These are phyloP conservation scores for Drosophila cracens DNA, from an alignment of 2,888 invertebrate species.

Conservation along the genomic window DNA sequence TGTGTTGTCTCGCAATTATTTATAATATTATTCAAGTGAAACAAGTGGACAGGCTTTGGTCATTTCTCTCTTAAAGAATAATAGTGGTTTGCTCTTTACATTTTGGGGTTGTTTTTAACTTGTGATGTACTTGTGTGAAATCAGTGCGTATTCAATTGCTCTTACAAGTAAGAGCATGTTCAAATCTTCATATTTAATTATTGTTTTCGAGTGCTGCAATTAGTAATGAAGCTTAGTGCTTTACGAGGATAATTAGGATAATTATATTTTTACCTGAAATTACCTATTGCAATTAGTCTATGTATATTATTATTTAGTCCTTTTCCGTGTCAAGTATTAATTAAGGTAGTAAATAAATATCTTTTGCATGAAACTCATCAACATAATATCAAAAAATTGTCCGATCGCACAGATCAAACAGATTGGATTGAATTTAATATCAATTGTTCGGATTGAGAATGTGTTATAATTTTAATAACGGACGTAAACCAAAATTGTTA, in stretches of 20 bases:
- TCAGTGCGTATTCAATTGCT: slow-evolving; percentile 6
- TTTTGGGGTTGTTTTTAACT: slow-evolving; percentile 29
- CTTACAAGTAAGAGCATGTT: neutral
- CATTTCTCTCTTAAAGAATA: slow-evolving; percentile 31
- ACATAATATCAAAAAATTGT: neutral
- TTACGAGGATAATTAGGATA: neutral
- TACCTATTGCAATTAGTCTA: neutral
- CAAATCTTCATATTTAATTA: neutral
- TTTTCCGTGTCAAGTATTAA: neutral
- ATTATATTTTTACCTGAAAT: neutral
- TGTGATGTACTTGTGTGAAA: neutral
- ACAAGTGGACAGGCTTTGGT: slow-evolving; percentile 11
- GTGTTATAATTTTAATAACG: neutral
- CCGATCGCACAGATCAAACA: neutral
- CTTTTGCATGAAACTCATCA: neutral
- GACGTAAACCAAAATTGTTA: neutral
- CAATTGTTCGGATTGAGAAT: neutral
- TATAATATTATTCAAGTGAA: neutral
- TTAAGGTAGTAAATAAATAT: neutral
- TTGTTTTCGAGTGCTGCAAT: neutral
- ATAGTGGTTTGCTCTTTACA: slow-evolving; percentile 15
- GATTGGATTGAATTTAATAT: neutral
- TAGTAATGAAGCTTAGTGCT: neutral
- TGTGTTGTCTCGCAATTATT: slow-evolving; percentile 1
- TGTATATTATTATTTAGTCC: neutral